phyloP scores from a whole-genome alignment of 2,113 vertebrate species.

The Pomatorhinus ruficollis region DNA sequence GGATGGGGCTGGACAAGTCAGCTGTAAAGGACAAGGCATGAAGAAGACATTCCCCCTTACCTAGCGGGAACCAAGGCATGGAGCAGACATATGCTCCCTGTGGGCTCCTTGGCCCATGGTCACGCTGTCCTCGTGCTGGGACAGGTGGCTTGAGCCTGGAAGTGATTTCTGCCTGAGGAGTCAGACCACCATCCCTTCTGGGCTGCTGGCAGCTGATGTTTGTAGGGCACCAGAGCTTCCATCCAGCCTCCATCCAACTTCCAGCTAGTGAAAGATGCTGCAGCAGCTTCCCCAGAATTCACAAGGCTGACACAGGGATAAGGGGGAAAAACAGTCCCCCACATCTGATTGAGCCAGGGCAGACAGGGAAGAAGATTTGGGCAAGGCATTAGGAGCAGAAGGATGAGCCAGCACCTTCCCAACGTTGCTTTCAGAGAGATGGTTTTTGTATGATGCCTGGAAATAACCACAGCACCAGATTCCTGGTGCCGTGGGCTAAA shows the following conservation, averaged over 20 bases:
- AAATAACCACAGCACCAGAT: neutral
- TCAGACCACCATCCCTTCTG: neutral
- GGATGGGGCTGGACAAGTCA: neutral
- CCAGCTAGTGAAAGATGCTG: neutral
- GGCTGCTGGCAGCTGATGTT: neutral
- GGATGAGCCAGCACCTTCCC: neutral
- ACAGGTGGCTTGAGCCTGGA: neutral
- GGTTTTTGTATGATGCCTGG: neutral
- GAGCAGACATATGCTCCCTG: neutral
- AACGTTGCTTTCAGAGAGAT: neutral
- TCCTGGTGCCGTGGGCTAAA: fast-evolving
- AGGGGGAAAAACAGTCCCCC: neutral
- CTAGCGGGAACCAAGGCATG: neutral
- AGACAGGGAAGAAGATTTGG: neutral
- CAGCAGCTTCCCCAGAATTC: neutral
- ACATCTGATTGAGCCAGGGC: neutral
- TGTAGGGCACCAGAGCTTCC: neutral
- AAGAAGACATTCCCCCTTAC: neutral
- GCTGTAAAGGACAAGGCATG: fast-evolving
- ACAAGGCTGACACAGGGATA: neutral
- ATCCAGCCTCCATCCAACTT: neutral
- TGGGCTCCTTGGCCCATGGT: neutral
- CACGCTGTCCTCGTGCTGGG: fast-evolving
- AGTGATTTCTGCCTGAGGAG: neutral
- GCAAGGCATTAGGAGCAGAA: neutral